Conservation (phyloP, 2,888 invertebrate species). For the Allolobophora icterica region DNA sequence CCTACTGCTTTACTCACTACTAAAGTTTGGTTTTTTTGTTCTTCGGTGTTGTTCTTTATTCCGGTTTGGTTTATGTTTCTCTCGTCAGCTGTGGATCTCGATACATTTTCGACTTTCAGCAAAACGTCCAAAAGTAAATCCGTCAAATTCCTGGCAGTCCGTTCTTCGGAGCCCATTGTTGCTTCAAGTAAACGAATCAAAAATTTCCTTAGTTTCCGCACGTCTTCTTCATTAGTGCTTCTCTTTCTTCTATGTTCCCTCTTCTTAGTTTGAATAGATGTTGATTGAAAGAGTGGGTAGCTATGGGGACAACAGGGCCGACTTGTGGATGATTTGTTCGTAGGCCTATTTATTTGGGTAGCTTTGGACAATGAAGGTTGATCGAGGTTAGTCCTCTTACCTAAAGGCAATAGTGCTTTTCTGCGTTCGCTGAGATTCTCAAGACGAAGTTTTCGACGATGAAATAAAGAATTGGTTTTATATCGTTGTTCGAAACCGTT, state of each 20-base stretch:
- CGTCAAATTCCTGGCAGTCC: slow-evolving; percentile 14
- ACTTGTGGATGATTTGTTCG: neutral
- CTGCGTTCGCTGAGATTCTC: neutral
- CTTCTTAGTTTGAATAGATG: neutral
- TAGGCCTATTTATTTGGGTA: neutral
- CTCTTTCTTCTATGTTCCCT: neutral
- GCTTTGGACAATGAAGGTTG: neutral
- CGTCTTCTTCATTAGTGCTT: neutral
- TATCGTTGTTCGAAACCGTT: neutral
- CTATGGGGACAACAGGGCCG: neutral
- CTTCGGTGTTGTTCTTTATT: neutral
- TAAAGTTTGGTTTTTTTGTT: neutral
- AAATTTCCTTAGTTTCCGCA: neutral
- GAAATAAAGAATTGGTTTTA: neutral
- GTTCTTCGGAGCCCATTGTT: neutral
- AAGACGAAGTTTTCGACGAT: neutral
- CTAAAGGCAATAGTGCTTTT: neutral
- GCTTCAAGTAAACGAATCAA: neutral
- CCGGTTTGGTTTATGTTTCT: too few relatives aligned
- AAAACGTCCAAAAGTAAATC: neutral
- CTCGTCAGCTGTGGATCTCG: neutral
- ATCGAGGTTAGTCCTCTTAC: neutral
- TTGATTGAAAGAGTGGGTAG: neutral
- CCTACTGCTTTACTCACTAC: neutral
- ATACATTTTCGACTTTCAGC: neutral